Evolutionary conservation across 1,140 invertebrate species (phyloP).

Genomic region (Tetraneura akinire): DNA sequence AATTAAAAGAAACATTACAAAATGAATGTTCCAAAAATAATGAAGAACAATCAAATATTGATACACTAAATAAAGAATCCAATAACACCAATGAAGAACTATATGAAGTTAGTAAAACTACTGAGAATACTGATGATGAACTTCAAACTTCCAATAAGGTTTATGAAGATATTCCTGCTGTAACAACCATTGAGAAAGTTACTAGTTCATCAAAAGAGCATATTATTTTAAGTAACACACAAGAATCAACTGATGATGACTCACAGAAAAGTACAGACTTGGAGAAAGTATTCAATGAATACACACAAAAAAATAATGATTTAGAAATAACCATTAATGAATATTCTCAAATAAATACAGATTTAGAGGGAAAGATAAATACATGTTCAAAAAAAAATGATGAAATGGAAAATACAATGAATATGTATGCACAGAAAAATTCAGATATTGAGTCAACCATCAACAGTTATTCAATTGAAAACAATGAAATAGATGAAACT

Average conservation of each 20-base stretch:
- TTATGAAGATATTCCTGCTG: background rate
- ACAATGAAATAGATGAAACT: background rate
- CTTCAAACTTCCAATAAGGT: background rate
- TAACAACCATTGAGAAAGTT: background rate
- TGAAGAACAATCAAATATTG: background rate
- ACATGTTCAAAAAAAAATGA: constrained; percentile 25
- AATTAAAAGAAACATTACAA: constrained; percentile 33
- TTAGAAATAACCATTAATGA: constrained; percentile 22
- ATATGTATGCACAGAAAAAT: constrained; percentile 41
- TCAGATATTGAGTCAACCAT: constrained; percentile 13
- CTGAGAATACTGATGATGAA: background rate
- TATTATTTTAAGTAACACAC: background rate
- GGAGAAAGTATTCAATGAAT: background rate
- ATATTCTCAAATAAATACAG: constrained; percentile 1
- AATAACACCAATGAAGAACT: background rate
- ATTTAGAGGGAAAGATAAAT: constrained; percentile 20
- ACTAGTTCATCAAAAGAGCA: background rate
- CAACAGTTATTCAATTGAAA: background rate
- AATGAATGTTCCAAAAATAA: background rate
- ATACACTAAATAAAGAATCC: background rate
- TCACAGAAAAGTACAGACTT: constrained; percentile 38
- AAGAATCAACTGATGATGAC: constrained; percentile 29
- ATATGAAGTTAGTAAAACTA: background rate
- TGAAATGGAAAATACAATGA: constrained; percentile 33
- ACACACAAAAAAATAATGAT: constrained; percentile 21